A percentile compares a stretch with the other conserved stretches of the same genome.
Conservation (phyloP, 2,113 vertebrate genomes). For the Meriones unguiculatus region DNA sequence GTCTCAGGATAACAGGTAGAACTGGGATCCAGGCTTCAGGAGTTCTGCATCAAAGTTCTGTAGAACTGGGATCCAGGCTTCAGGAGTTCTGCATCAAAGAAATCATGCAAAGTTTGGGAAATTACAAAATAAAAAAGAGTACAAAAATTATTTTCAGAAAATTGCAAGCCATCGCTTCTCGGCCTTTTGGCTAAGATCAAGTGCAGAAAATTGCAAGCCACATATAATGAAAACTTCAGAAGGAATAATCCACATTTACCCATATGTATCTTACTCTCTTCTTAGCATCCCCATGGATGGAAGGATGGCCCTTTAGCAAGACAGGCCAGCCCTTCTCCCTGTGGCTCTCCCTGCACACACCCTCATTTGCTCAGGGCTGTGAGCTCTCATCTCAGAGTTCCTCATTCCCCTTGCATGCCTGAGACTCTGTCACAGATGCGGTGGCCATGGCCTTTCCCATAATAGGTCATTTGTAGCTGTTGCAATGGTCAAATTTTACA, state of each 20-base stretch:
- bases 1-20: background rate
- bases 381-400: background rate
- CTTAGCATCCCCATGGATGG: background rate
- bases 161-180: background rate
- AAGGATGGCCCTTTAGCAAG: background rate
- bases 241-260: background rate
- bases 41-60: background rate
- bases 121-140: background rate
- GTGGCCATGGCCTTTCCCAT: background rate
- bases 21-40: background rate
- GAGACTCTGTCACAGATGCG: too few relatives aligned
- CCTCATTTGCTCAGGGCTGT: rapidly evolving
- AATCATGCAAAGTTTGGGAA: background rate
- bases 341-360: background rate
- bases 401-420: background rate
- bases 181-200: too few relatives aligned
- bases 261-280: background rate
- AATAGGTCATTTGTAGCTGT: background rate
- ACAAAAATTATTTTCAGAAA: background rate
- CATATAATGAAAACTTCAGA: background rate
- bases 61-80: background rate
- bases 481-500: background rate
- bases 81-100: background rate
- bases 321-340: background rate
- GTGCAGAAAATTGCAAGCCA: background rate